These are phyloP conservation scores for Zootoca vivipara DNA, from an alignment of 2,113 vertebrate genomes.

Conservation along the genomic window DNA sequence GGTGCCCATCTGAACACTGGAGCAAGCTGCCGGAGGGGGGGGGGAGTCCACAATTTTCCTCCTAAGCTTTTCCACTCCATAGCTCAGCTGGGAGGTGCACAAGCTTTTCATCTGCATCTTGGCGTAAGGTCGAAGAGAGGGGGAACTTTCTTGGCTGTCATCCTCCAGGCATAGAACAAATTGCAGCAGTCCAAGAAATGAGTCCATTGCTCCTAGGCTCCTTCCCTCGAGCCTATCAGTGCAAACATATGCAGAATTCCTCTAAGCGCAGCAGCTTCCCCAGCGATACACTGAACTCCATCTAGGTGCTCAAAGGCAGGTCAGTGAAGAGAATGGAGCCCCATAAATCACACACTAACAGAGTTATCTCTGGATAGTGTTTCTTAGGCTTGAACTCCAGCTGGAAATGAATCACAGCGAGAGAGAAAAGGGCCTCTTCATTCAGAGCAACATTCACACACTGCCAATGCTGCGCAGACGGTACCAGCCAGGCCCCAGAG, in stretches of 20 bases:
- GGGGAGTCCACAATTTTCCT: background rate
- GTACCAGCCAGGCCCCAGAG: conserved; percentile 1
- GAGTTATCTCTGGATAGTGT: conserved; percentile 10
- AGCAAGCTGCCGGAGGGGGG: background rate
- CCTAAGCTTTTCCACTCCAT: background rate
- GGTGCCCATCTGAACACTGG: background rate
- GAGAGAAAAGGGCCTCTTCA: background rate
- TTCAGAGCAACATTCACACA: background rate
- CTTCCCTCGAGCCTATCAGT: background rate
- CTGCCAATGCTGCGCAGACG: background rate
- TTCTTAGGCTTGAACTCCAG: background rate
- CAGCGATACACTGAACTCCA: background rate
- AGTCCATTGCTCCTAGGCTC: background rate
- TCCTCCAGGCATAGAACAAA: background rate
- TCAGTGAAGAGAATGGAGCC: background rate
- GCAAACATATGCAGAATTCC: background rate
- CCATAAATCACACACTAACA: background rate
- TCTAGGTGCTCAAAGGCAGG: background rate
- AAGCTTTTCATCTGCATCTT: background rate
- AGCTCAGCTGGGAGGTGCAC: background rate
- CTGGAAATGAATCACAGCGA: background rate
- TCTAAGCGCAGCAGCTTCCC: background rate
- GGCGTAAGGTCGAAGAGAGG: background rate
- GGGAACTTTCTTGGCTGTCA: background rate
- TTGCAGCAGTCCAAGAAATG: background rate